These are phyloP conservation scores for Eurytoma adleriae DNA, from an alignment of 2,888 invertebrate species.

Conservation along the genomic window DNA sequence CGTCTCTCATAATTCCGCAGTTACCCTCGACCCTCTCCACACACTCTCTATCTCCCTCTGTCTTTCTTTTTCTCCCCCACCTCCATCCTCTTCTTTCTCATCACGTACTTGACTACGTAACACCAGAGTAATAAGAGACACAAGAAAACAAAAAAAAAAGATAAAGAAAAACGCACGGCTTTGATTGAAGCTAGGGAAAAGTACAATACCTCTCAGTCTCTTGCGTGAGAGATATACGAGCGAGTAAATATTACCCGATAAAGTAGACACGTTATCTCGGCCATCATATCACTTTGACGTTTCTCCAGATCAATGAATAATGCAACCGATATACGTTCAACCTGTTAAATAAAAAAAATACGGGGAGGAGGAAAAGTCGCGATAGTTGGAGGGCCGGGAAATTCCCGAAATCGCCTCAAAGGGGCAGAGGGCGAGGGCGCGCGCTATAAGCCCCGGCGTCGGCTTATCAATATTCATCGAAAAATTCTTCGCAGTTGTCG, in stretches of 20 bases:
- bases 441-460: neutral
- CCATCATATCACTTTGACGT: slow-evolving; percentile 52
- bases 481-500: slow-evolving; percentile 37
- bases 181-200: neutral
- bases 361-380: neutral
- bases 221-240: neutral
- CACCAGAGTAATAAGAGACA: slow-evolving; percentile 2
- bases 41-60: neutral
- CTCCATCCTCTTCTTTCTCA: neutral
- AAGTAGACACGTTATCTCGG: slow-evolving; percentile 11
- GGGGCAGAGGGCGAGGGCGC: neutral
- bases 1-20: slow-evolving; percentile 20
- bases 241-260: neutral
- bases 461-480: slow-evolving; percentile 47
- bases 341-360: neutral
- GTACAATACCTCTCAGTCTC: neutral
- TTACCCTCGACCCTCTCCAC: slow-evolving; percentile 2
- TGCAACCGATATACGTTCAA: slow-evolving; percentile 18
- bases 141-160: neutral
- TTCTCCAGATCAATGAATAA: slow-evolving; percentile 35
- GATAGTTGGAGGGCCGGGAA: neutral
- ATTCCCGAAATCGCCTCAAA: neutral
- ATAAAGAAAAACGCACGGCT: neutral
- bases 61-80: slow-evolving; percentile 15
- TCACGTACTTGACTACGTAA: neutral